Conservation (phyloP, 2,797 vertebrate species). For the Poecilia picta region DNA sequence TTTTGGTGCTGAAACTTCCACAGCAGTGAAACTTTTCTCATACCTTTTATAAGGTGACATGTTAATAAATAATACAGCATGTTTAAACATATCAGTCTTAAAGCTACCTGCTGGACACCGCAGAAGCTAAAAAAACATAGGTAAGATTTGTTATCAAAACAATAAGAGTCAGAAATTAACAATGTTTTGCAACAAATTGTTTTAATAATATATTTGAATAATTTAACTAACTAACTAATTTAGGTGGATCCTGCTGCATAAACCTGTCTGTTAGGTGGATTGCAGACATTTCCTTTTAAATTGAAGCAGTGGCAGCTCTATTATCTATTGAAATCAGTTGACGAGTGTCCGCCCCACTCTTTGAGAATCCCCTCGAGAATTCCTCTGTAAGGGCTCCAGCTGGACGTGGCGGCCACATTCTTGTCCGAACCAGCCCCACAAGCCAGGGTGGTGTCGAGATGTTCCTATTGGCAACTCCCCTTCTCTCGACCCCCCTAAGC, state of each 20-base stretch:
- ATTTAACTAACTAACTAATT: background rate
- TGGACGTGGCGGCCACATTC: slow-evolving; percentile 60
- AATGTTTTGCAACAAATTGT: background rate
- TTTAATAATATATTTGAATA: background rate
- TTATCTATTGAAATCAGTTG: slow-evolving; percentile 53
- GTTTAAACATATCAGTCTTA: background rate
- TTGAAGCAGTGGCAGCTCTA: slow-evolving; percentile 42
- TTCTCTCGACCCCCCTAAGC: no score
- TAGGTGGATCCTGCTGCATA: slow-evolving; percentile 3
- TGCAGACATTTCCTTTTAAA: slow-evolving; percentile 32
- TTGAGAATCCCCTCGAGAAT: slow-evolving; percentile 62
- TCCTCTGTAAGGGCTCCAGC: slow-evolving; percentile 70
- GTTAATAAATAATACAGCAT: background rate
- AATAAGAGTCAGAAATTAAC: background rate
- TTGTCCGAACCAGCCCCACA: slow-evolving; percentile 69
- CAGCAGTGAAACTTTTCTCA: no score
- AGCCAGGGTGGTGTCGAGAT: slow-evolving; percentile 75
- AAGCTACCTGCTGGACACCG: background rate
- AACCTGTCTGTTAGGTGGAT: slow-evolving; percentile 31
- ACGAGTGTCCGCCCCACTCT: slow-evolving; percentile 51
- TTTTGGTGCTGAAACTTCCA: no score
- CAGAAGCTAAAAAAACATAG: background rate
- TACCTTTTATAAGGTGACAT: background rate
- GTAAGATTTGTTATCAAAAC: background rate
- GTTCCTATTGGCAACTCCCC: slow-evolving; percentile 78